Conservation (phyloP, 1,140 invertebrate genomes). For the Drosophila ogumai region DNA sequence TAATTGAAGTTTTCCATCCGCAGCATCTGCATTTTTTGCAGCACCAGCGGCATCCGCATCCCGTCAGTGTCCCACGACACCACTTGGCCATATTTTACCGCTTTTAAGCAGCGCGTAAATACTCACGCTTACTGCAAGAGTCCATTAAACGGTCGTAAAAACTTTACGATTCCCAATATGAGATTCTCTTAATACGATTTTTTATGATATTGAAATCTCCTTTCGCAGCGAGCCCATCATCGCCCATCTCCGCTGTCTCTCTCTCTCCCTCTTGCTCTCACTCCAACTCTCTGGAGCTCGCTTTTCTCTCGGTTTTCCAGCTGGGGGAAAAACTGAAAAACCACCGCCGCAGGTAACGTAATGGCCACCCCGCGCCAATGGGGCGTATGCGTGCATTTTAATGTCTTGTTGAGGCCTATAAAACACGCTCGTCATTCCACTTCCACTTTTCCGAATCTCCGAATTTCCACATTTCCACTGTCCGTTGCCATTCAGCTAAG, state of each 20-base stretch:
- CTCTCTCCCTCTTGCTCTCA: conserved; percentile 32
- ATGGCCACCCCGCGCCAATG: conserved; percentile 35
- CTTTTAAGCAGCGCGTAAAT: conserved; percentile 83
- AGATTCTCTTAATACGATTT: conserved; percentile 84
- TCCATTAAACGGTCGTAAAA: conserved; percentile 84
- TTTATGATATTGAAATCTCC: conserved; percentile 84
- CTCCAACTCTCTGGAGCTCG: conserved; percentile 37
- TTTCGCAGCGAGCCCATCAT: conserved; percentile 71
- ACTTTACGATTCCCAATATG: conserved; percentile 84
- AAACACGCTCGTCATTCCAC: conserved; percentile 69
- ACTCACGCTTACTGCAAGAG: conserved; percentile 84
- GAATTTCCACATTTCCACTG: conserved; percentile 1
- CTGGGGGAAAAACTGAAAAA: conserved; percentile 54
- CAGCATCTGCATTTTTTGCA: conserved; percentile 36
- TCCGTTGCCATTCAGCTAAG: conserved; percentile 22
- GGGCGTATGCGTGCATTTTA: conserved; percentile 70
- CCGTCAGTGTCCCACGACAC: conserved; percentile 56
- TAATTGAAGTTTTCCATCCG: conserved; percentile 54
- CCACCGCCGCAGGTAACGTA: conserved; percentile 65
- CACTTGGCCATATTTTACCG: conserved; percentile 81
- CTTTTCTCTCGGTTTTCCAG: conserved; percentile 43
- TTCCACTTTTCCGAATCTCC: conserved; percentile 5
- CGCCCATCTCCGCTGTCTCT: conserved; percentile 43
- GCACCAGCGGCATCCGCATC: conserved; percentile 22
- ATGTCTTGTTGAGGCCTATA: conserved; percentile 77